A percentile compares a stretch with the other conserved stretches of the same genome.
Conservation (phyloP, 2,113 vertebrate genomes). For the Boulengeromyrus knoepffleri region DNA sequence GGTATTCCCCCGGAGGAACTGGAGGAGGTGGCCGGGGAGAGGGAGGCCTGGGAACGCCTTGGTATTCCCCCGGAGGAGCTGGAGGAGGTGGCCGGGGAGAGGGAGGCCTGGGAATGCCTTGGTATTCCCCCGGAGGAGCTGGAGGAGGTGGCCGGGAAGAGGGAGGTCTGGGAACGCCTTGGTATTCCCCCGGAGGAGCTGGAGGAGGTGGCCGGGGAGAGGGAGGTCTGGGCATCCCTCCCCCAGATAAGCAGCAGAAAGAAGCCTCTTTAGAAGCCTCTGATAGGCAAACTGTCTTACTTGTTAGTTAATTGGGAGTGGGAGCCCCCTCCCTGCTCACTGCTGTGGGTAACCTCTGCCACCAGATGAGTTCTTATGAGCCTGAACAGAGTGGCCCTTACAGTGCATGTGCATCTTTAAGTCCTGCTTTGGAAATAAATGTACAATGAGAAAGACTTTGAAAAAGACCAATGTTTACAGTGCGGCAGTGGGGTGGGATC, state of each 20-base stretch:
- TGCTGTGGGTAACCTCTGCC: neutral
- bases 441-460: neutral
- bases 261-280: neutral
- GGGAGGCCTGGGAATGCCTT: no score
- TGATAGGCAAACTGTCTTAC: neutral
- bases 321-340: neutral
- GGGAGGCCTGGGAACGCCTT: neutral
- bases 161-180: no score
- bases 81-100: no score
- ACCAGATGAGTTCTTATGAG: neutral
- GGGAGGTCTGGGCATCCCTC: neutral
- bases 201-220: no score
- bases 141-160: no score
- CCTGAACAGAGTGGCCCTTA: neutral
- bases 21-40: no score
- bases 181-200: no score
- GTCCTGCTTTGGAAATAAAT: neutral
- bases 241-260: neutral
- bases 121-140: no score
- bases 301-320: neutral
- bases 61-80: no score
- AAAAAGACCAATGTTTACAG: neutral
- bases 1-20: no score
- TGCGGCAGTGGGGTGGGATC: neutral
- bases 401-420: neutral